These are phyloP conservation scores for Microctonus hyperodae DNA, from an alignment of 2,888 invertebrate species.

Conservation along the genomic window DNA sequence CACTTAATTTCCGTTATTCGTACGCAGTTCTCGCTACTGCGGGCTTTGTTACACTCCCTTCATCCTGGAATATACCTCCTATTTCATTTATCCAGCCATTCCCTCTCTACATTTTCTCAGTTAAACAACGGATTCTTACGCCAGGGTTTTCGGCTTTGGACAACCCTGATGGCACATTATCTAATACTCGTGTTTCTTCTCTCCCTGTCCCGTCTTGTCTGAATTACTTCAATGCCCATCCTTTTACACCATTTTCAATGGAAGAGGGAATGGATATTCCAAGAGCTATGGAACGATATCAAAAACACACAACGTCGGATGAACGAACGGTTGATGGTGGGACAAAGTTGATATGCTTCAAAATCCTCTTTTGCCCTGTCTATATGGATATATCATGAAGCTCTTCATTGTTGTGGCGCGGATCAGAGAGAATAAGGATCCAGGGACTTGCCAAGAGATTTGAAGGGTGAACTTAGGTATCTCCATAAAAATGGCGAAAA, in stretches of 20 bases:
- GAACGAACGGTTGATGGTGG: constrained; percentile 1
- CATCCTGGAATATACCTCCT: constrained; percentile 42
- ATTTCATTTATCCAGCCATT: constrained; percentile 41
- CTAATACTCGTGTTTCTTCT: constrained; percentile 17
- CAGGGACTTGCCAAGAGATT: not conserved
- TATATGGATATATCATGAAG: not conserved
- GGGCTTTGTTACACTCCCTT: constrained; percentile 52
- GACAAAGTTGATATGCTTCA: constrained; percentile 6
- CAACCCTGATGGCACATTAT: constrained; percentile 22
- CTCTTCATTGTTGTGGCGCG: constrained; percentile 3
- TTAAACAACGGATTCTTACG: constrained; percentile 46
- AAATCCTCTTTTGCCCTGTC: not conserved
- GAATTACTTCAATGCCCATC: not conserved
- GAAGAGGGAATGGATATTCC: constrained; percentile 22
- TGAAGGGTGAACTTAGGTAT: not conserved
- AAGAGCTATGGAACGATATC: not conserved
- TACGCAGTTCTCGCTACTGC: constrained; percentile 52
- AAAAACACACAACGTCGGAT: constrained; percentile 14
- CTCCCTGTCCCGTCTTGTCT: constrained; percentile 10
- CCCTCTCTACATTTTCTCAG: constrained; percentile 52
- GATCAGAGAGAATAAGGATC: not conserved
- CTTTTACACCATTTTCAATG: constrained; percentile 13
- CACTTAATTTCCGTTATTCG: constrained; percentile 64
- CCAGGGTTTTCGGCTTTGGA: constrained; percentile 34
- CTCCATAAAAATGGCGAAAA: not conserved